Evolutionary conservation across 1,140 invertebrate genomes (phyloP).

Genomic region (Eurosta solidaginis): DNA sequence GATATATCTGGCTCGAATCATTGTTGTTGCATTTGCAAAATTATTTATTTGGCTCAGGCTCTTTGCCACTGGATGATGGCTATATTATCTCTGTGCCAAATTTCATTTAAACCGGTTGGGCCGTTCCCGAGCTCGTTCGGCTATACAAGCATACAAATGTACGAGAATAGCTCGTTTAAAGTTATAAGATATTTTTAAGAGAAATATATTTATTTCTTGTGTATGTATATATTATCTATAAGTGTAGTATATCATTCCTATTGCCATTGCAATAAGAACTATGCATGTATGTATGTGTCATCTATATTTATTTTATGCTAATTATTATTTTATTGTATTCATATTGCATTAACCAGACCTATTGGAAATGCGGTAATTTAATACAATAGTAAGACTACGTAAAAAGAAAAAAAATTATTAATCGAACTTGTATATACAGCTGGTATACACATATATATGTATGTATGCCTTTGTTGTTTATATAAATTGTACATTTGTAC

Average conservation of each 20-base stretch:
- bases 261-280: neutral
- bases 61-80: no score
- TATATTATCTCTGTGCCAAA: no score
- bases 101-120: no score
- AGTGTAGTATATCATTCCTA: no score
- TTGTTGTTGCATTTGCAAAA: no score
- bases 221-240: neutral
- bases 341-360: neutral
- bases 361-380: neutral
- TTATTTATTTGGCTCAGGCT: no score
- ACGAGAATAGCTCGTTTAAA: no score
- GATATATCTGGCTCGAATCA: no score
- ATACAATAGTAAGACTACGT: neutral
- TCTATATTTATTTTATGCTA: neutral
- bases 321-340: conserved; percentile 1
- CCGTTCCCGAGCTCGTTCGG: no score
- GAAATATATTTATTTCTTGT: conserved; percentile 24
- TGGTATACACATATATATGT: neutral
- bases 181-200: no score
- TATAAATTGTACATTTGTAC: conserved; percentile 19
- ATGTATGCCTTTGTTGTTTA: no score
- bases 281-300: neutral
- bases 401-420: neutral
- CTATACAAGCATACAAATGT: no score
- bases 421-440: neutral